These are phyloP conservation scores for Sinocyclocheilus anophthalmus DNA, from an alignment of 2,113 vertebrate genomes.

Conservation along the genomic window DNA sequence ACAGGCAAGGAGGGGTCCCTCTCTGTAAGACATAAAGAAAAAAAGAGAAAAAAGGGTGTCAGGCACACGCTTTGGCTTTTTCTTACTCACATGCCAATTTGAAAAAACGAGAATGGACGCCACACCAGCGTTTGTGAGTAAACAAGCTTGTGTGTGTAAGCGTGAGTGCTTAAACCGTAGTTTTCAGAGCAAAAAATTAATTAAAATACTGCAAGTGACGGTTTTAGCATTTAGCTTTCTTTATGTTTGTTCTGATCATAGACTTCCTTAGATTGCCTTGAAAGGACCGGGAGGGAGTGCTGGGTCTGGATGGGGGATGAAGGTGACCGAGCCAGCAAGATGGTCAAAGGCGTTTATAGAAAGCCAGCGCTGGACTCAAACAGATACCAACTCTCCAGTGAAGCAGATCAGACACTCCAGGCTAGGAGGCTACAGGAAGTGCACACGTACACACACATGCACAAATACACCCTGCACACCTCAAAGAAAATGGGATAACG, in stretches of 20 bases:
- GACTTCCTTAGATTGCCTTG: not conserved
- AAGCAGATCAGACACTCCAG: slow-evolving; percentile 14
- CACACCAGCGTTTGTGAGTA: slow-evolving; percentile 6
- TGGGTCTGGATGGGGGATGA: not conserved
- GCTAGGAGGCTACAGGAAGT: not conserved
- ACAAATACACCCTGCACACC: slow-evolving; percentile 15
- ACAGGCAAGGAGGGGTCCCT: slow-evolving; percentile 76
- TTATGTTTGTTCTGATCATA: slow-evolving; percentile 16
- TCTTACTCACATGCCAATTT: slow-evolving; percentile 69
- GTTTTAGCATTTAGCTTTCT: slow-evolving; percentile 15
- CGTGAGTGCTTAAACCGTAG: not conserved
- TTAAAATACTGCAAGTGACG: slow-evolving; percentile 1
- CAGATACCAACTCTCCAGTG: not conserved
- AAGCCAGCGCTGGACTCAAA: not conserved
- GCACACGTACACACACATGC: not conserved
- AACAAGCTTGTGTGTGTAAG: slow-evolving; percentile 26
- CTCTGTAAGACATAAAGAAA: slow-evolving; percentile 82
- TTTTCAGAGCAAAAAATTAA: not conserved
- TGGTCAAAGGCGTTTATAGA: slow-evolving; percentile 11
- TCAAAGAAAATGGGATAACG: slow-evolving; percentile 10
- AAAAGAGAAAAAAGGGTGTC: slow-evolving; percentile 73
- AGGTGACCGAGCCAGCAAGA: slow-evolving; percentile 8
- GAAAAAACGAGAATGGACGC: slow-evolving; percentile 24
- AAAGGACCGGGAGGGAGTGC: not conserved
- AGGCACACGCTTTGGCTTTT: slow-evolving; percentile 63